A percentile compares a stretch with the other conserved stretches of the same genome.
Conservation (phyloP, 37 sponge, comb jelly and placozoan genomes). For the Chondrilla cf. caribensis region DNA sequence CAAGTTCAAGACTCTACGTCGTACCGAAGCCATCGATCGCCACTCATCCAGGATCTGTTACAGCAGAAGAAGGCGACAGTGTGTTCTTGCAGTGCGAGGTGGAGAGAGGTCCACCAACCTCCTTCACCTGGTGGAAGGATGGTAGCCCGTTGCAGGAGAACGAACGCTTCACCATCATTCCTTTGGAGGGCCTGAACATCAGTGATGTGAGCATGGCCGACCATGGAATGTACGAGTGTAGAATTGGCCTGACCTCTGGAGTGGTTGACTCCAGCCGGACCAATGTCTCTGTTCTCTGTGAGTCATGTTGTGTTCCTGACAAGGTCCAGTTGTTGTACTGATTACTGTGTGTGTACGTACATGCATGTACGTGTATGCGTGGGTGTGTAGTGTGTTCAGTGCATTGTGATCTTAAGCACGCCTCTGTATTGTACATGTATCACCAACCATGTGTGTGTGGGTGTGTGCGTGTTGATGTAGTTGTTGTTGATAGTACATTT, state of each 20-base stretch:
- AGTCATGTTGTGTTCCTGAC: background rate
- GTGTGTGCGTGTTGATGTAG: constrained; percentile 1
- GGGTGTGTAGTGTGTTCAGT: too few species aligned
- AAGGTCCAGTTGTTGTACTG: too few species aligned
- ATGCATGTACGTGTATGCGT: too few species aligned
- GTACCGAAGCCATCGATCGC: background rate
- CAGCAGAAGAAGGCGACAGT: background rate
- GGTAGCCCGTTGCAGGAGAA: background rate
- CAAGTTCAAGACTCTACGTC: background rate
- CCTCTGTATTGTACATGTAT: too few species aligned
- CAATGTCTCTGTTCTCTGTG: background rate
- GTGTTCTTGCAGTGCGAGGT: background rate
- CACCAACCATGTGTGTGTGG: background rate
- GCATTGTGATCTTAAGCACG: too few species aligned
- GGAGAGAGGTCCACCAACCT: background rate
- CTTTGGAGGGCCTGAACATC: background rate
- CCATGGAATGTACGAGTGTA: background rate
- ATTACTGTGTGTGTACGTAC: too few species aligned
- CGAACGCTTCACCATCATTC: background rate
- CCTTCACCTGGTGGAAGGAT: background rate
- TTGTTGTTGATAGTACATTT: background rate
- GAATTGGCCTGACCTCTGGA: background rate
- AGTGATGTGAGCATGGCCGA: background rate
- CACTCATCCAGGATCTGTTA: background rate
- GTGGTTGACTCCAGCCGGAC: background rate